phyloP scores from a whole-genome alignment of 2,797 vertebrate genomes.

The Etheostoma nigrum region DNA sequence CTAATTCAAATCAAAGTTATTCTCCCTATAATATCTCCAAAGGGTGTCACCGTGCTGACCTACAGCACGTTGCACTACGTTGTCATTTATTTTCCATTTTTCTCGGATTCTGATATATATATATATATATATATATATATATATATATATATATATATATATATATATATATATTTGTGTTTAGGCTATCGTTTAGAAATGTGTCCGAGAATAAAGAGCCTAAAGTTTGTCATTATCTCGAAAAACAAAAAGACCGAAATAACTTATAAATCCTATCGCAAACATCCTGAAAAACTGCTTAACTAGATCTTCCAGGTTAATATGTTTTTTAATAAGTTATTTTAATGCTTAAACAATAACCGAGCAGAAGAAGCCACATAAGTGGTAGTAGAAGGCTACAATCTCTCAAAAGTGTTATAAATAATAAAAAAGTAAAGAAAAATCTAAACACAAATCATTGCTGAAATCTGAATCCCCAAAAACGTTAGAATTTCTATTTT shows the following conservation, averaged over 20 bases:
- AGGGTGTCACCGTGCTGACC: neutral
- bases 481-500: too few species aligned
- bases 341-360: too few species aligned
- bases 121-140: neutral
- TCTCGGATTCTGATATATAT: neutral
- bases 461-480: accelerated
- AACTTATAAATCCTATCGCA: neutral
- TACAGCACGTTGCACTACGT: neutral
- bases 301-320: too few species aligned
- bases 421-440: accelerated
- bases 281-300: too few species aligned
- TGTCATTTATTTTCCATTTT: neutral
- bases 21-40: neutral
- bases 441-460: neutral
- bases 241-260: neutral
- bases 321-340: too few species aligned
- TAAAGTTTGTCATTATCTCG: neutral
- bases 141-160: too few species aligned
- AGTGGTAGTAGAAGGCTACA: neutral
- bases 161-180: neutral
- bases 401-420: neutral
- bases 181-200: neutral
- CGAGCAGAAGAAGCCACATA: neutral
- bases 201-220: neutral
- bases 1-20: neutral